Evolutionary conservation across 2,113 vertebrate genomes (phyloP).

Genomic region (Scalopus aquaticus): DNA sequence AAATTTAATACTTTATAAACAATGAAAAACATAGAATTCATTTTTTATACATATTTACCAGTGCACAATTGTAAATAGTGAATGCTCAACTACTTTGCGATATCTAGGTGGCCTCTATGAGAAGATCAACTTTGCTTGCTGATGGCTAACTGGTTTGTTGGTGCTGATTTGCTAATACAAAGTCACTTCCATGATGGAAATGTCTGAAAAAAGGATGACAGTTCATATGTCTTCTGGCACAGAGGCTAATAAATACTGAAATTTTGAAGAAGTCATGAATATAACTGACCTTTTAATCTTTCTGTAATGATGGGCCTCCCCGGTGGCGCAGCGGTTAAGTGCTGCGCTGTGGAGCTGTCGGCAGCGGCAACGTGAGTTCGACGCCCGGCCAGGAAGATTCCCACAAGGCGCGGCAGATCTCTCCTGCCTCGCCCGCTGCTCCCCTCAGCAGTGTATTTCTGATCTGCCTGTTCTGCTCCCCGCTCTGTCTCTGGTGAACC

Average conservation of each 20-base stretch:
- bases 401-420: too few relatives aligned
- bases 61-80: background rate
- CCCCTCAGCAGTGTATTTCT: too few relatives aligned
- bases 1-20: background rate
- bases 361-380: too few relatives aligned
- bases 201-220: background rate
- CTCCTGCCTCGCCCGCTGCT: too few relatives aligned
- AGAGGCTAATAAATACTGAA: background rate
- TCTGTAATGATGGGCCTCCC: too few relatives aligned
- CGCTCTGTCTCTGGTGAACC: too few relatives aligned
- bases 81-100: background rate
- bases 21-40: background rate
- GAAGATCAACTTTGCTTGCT: background rate
- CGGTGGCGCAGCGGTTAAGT: too few relatives aligned
- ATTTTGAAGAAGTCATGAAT: background rate
- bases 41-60: background rate
- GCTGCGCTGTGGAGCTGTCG: too few relatives aligned
- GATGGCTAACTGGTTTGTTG: background rate
- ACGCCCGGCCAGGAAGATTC: too few relatives aligned
- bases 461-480: too few relatives aligned
- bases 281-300: background rate
- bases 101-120: background rate
- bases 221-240: background rate
- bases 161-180: background rate
- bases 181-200: background rate